A percentile compares a stretch with the other conserved stretches of the same genome.
phyloP scores from a whole-genome alignment of 1,140 invertebrate species.

The Achatina immaculata region DNA sequence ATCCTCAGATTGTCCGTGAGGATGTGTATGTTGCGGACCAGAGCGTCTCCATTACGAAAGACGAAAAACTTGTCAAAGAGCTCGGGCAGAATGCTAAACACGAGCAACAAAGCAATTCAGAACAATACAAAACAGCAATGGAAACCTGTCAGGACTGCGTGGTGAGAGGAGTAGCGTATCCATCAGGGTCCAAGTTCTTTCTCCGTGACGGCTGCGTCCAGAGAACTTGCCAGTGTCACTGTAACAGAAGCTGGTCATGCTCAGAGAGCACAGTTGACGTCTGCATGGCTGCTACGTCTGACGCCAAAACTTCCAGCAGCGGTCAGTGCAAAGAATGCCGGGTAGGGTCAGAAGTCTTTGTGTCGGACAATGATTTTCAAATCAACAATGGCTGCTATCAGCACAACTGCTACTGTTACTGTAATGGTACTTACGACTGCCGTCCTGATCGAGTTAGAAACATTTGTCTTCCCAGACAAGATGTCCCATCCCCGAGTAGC shows the following conservation, averaged over 20 bases:
- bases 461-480: conserved; percentile 36
- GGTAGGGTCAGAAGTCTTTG: conserved; percentile 40
- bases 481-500: not conserved
- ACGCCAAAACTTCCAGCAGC: conserved; percentile 17
- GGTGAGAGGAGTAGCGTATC: conserved; percentile 36
- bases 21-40: not conserved
- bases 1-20: not conserved
- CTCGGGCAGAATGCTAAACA: not conserved
- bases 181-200: conserved; percentile 38
- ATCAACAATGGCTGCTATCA: conserved; percentile 46
- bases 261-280: conserved; percentile 37
- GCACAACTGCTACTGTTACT: conserved; percentile 55
- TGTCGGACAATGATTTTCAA: conserved; percentile 40
- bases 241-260: conserved; percentile 45
- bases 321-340: conserved; percentile 41
- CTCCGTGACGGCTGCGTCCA: conserved; percentile 42
- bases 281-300: conserved; percentile 26
- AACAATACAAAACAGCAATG: not conserved
- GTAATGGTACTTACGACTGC: conserved; percentile 53
- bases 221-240: conserved; percentile 45
- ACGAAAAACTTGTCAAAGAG: not conserved
- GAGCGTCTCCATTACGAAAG: not conserved
- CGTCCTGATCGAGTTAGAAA: conserved; percentile 46
- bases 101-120: not conserved
- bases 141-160: conserved; percentile 38